A percentile compares a stretch with the other conserved stretches of the same genome.
Conservation (phyloP, 2,888 invertebrate species). For the Urechis unicinctus region DNA sequence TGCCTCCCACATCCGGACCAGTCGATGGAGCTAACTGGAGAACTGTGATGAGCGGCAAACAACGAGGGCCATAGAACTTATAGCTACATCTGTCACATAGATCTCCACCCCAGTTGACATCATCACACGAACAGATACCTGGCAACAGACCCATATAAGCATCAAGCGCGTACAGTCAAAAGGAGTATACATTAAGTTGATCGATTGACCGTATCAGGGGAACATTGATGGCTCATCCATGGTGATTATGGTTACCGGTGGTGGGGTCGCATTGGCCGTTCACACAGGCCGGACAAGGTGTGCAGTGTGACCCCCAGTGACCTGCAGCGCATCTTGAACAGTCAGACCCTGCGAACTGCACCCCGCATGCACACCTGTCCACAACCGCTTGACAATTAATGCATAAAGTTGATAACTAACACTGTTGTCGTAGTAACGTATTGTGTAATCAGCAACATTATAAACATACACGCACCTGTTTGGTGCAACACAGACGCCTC, state of each 20-base stretch:
- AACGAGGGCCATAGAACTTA: conserved; percentile 22
- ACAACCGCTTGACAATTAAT: background rate
- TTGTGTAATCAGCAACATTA: background rate
- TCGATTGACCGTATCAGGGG: too few relatives aligned
- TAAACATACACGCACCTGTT: conserved; percentile 4
- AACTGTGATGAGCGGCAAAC: conserved; percentile 20
- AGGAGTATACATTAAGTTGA: background rate
- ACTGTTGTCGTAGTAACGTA: background rate
- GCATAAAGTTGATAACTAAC: background rate
- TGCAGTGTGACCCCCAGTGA: conserved; percentile 12
- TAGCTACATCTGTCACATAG: conserved; percentile 24
- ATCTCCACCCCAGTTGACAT: conserved; percentile 20
- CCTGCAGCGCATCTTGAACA: conserved; percentile 5
- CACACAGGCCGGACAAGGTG: conserved; percentile 17
- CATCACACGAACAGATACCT: conserved; percentile 21
- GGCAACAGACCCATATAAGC: too few relatives aligned
- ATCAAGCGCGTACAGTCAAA: background rate
- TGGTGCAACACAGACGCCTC: conserved; percentile 11
- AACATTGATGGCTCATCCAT: too few relatives aligned
- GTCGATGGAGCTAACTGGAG: conserved; percentile 15
- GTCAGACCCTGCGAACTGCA: conserved; percentile 4
- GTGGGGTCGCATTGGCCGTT: conserved; percentile 17
- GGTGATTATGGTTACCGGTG: too few relatives aligned
- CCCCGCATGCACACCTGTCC: conserved; percentile 8
- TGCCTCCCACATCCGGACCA: conserved; percentile 20